A percentile compares a stretch with the other conserved stretches of the same genome.
phyloP scores from a whole-genome alignment of 2,797 vertebrate genomes.

The Limosa lapponica region DNA sequence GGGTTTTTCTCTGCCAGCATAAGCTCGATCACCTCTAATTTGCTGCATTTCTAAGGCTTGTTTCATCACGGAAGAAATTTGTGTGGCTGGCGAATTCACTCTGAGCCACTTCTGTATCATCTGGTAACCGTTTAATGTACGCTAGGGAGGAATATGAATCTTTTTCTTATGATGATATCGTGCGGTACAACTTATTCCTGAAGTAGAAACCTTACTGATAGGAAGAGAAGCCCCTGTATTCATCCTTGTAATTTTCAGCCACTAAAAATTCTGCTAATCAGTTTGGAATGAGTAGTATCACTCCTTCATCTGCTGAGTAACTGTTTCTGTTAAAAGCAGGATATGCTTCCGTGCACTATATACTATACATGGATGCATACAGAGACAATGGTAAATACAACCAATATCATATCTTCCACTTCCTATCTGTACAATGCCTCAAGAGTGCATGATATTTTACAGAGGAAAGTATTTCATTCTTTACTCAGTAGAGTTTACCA shows the following conservation, averaged over 20 bases:
- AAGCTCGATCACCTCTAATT: not conserved
- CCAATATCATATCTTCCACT: not conserved
- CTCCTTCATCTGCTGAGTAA: not conserved
- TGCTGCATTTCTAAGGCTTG: not conserved
- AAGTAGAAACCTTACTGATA: not conserved
- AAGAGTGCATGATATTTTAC: not conserved
- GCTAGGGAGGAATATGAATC: not conserved
- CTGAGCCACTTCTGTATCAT: not conserved
- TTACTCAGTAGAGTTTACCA: not conserved
- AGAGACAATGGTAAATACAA: not conserved
- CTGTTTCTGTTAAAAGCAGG: not conserved
- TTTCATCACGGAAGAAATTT: not conserved
- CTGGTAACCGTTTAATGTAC: not conserved
- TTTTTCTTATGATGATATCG: not conserved
- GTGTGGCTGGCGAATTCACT: not conserved
- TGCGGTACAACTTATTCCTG: not conserved
- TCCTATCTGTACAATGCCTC: not conserved
- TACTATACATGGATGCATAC: not conserved
- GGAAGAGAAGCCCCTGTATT: not conserved
- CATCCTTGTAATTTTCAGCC: not conserved
- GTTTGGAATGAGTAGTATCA: not conserved
- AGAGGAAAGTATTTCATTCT: not conserved
- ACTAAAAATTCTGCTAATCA: not conserved
- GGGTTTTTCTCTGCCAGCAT: not conserved
- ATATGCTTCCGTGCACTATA: accelerated